Base-by-base conservation (phyloP, 2,888 invertebrate genomes). In the Aleiodes testaceus region DNA sequence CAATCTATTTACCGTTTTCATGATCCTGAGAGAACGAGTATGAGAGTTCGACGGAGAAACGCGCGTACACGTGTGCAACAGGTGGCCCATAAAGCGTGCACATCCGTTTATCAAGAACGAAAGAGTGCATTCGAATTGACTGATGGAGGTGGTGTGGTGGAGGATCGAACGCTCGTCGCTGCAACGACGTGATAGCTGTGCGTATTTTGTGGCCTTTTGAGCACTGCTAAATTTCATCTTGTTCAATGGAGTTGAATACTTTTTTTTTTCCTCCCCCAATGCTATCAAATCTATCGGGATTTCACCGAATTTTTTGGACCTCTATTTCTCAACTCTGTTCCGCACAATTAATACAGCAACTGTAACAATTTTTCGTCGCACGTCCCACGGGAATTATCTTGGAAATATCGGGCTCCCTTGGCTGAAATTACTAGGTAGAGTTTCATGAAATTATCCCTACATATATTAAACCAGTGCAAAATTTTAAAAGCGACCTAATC, bases 91-190 rank as follows among this genome's bases (percentile, higher is more conserved):
- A 86, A 86, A 87, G 81, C 83, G 81, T 82, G 83, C 86, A 87
- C 86, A 84, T 86, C 86, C 87, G 86, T 85, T 87, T 87, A 87
- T 86, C 87, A 86, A 85, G 85, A 84, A 84, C 86, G 86, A 87
- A 87, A 85, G 84, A 87, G 85, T 87, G 85, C 82, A 85, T 86
- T 86, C 81, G 84, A 83, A 87, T 87, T 87, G 87, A 87, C 85
- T 85, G 87, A 87, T 86, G 85, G 86, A 80, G 85, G 79, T 45
- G 74, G 74, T 82, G 81, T 61, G 77, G 76, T 83, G 82, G 83
- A 36, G 36, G 83, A 82, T 84, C 81, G 82, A 84, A 83, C 83
- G 82, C 14, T 69, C 64, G 64, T 78, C 79, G 77, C 76, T 52
- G 69, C 61, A 74, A 74, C 78, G 81, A 77, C 79, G 75, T 69